These are phyloP conservation scores for Acipenser ruthenus DNA, from an alignment of 2,797 vertebrate species.

Conservation along the genomic window DNA sequence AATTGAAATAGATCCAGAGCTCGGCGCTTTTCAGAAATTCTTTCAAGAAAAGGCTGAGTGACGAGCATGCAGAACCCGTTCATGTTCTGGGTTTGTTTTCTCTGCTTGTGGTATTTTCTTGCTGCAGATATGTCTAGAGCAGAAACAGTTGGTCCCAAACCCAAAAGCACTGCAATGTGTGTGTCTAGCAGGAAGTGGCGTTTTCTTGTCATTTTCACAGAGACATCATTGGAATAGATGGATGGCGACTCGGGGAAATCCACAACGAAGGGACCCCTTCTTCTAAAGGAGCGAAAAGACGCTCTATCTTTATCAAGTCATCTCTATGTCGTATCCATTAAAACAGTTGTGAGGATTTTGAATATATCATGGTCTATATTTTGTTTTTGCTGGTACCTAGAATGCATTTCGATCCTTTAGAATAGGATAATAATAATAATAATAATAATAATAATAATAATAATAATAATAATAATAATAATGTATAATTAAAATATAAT, in stretches of 20 bases:
- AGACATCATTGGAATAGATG: not conserved
- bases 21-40: slow-evolving; percentile 6
- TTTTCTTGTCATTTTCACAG: slow-evolving; percentile 3
- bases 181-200: slow-evolving; percentile 16
- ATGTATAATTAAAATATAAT: too few relatives aligned
- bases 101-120: slow-evolving; percentile 9
- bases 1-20: slow-evolving; percentile 5
- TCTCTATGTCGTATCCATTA: too few relatives aligned
- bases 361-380: too few relatives aligned
- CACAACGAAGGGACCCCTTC: not conserved
- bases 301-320: too few relatives aligned
- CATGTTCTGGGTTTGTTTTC: not conserved
- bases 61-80: not conserved
- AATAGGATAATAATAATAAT: too few relatives aligned
- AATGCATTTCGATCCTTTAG: too few relatives aligned
- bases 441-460: too few relatives aligned
- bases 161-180: slow-evolving; percentile 2
- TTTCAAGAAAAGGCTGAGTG: not conserved
- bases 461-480: too few relatives aligned
- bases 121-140: slow-evolving; percentile 11
- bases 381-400: too few relatives aligned
- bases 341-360: too few relatives aligned
- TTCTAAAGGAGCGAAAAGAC: too few relatives aligned
- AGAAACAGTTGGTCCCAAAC: not conserved
- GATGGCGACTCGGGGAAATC: not conserved